Conservation (phyloP, 2,888 invertebrate species). For the Phengaris alcon region DNA sequence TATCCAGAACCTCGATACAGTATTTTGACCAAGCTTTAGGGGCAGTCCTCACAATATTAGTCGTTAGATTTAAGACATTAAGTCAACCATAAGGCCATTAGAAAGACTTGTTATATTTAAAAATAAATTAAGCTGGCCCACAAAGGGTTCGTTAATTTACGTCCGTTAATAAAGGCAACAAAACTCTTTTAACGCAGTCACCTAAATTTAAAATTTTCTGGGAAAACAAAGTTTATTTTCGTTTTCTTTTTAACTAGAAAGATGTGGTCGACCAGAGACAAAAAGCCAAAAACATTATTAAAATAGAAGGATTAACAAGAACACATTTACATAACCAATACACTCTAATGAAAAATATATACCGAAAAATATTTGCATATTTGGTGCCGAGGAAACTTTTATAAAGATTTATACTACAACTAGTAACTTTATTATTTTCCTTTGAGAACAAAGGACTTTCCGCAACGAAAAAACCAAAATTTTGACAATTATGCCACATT, state of each 20-base stretch:
- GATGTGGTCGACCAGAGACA: not conserved
- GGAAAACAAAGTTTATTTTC: slow-evolving; percentile 9
- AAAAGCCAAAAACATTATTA: not conserved
- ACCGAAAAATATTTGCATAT: not conserved
- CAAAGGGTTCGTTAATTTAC: slow-evolving; percentile 14
- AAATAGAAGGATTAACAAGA: not conserved
- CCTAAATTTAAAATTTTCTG: slow-evolving; percentile 13
- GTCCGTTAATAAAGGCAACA: slow-evolving; percentile 17
- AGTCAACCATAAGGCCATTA: not conserved
- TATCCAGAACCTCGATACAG: not conserved
- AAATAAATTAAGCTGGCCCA: slow-evolving; percentile 1
- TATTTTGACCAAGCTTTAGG: not conserved
- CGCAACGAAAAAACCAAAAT: not conserved
- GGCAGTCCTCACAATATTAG: not conserved
- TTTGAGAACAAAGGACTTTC: not conserved
- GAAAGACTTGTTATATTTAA: not conserved
- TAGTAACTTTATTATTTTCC: not conserved
- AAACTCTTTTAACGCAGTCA: slow-evolving; percentile 4
- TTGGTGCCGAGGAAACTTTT: not conserved
- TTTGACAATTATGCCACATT: not conserved
- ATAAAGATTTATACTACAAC: not conserved
- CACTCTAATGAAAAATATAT: not conserved
- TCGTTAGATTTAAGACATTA: not conserved
- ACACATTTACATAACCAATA: not conserved
- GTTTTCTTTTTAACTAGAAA: slow-evolving; percentile 3